Conservation (phyloP, 2,888 invertebrate genomes). For the Neoaliturus tenellus region DNA sequence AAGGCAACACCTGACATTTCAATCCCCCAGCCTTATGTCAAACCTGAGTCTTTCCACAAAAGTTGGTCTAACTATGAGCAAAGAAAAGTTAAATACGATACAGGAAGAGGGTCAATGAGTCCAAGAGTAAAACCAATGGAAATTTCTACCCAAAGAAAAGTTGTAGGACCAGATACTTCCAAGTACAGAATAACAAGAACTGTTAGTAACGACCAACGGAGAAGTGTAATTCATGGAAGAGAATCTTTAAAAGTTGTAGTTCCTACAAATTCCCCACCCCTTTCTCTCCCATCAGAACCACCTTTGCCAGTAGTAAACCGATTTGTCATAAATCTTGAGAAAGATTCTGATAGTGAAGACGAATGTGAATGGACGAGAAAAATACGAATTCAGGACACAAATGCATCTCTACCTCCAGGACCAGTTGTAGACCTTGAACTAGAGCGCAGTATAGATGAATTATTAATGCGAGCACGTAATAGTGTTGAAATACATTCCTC, state of each 20-base stretch:
- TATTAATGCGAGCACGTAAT: constrained; percentile 32
- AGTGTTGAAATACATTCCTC: background rate
- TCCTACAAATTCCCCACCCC: constrained; percentile 10
- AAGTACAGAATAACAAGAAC: constrained; percentile 34
- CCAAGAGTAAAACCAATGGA: background rate
- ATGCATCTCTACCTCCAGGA: background rate
- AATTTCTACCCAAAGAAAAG: background rate
- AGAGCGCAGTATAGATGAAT: constrained; percentile 31
- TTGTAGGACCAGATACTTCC: background rate
- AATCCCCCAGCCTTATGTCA: background rate
- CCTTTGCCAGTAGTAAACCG: constrained; percentile 14
- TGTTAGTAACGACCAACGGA: background rate
- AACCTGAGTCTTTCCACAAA: background rate
- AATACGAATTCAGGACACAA: constrained; percentile 24
- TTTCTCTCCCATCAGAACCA: background rate
- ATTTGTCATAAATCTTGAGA: constrained; percentile 35
- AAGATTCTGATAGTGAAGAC: constrained; percentile 52
- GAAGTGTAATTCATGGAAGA: constrained; percentile 48
- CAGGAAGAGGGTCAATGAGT: background rate
- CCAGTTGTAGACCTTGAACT: background rate
- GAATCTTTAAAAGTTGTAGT: constrained; percentile 52
- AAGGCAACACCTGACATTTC: background rate
- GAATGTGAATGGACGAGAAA: constrained; percentile 50
- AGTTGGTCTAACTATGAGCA: background rate
- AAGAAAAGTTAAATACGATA: background rate